Evolutionary conservation across 2,113 vertebrate species (phyloP).

Genomic region (Cavia porcellus): DNA sequence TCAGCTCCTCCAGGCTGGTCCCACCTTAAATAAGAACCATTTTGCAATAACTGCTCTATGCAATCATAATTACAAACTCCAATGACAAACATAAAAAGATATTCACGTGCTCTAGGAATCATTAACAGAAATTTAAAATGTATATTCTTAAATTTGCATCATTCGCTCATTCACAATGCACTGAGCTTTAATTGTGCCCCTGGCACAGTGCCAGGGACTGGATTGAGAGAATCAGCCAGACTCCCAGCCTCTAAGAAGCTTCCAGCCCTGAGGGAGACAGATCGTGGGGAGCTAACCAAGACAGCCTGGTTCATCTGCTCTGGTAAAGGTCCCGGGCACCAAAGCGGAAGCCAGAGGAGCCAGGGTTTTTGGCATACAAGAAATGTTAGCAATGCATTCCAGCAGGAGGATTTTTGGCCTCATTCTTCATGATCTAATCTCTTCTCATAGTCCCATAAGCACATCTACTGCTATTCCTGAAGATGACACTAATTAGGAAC

Average conservation of each 20-base stretch:
- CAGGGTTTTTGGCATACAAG: neutral
- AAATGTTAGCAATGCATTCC: neutral
- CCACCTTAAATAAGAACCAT: neutral
- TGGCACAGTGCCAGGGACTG: conserved; percentile 21
- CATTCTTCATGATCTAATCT: neutral
- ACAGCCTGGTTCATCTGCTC: conserved; percentile 31
- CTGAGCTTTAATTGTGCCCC: neutral
- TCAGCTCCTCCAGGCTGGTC: neutral
- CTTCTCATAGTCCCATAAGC: neutral
- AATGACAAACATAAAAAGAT: neutral
- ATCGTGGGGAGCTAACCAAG: conserved; percentile 25
- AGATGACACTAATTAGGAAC: neutral
- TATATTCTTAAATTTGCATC: neutral
- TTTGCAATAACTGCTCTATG: neutral
- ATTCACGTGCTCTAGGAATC: neutral
- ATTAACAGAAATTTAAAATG: neutral
- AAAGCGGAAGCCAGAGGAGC: neutral
- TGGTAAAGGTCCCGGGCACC: neutral
- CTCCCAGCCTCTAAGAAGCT: neutral
- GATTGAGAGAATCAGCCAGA: neutral
- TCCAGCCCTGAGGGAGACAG: conserved; percentile 41
- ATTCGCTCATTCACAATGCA: neutral
- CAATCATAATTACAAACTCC: neutral
- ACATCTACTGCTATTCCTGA: neutral
- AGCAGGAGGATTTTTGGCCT: neutral